A percentile compares a stretch with the other conserved stretches of the same genome.
Evolutionary conservation across 2,113 vertebrate species (phyloP).

Genomic region (Clupea harengus): DNA sequence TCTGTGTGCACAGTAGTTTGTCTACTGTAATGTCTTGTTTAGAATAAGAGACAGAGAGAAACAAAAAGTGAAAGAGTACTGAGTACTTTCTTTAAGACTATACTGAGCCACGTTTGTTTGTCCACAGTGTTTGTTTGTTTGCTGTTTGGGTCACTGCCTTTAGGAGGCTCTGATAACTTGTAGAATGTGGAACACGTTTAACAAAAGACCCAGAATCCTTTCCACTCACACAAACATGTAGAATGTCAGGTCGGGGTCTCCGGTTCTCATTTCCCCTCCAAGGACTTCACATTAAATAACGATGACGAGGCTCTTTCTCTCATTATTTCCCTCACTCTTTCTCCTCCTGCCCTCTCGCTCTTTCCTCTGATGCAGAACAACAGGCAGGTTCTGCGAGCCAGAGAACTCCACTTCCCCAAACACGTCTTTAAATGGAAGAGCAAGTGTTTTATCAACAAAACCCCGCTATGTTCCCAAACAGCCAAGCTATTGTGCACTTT

Average conservation of each 20-base stretch:
- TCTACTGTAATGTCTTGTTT: too few relatives aligned
- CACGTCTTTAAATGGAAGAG: background rate
- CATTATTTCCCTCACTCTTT: background rate
- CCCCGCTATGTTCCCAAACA: background rate
- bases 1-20: too few relatives aligned
- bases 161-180: background rate
- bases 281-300: background rate
- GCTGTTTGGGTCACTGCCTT: background rate
- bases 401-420: background rate
- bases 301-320: background rate
- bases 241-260: background rate
- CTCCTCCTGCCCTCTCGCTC: background rate
- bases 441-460: background rate
- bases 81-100: background rate
- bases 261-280: background rate
- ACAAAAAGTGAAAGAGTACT: constrained; percentile 12
- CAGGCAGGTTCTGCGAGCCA: background rate
- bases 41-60: constrained; percentile 15
- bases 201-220: background rate
- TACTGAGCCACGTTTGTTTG: background rate
- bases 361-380: background rate
- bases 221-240: background rate
- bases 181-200: background rate
- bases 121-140: background rate
- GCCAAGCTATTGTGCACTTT: background rate